phyloP scores from a whole-genome alignment of 2,113 vertebrate genomes.

The Notothenia rossii region DNA sequence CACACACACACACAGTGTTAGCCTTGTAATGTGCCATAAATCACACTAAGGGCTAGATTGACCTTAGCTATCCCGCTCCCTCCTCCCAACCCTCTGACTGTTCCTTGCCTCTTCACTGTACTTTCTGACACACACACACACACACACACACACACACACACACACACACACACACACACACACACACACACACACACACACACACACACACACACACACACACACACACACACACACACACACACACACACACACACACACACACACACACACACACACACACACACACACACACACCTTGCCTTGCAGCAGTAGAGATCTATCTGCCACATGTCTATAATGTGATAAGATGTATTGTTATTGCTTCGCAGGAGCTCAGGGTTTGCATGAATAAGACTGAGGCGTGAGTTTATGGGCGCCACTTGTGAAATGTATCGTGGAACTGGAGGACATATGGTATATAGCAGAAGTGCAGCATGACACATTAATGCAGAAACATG shows the following conservation, averaged over 20 bases:
- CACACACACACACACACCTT: too few relatives aligned
- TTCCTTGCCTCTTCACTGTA: constrained; percentile 46
- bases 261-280: too few relatives aligned
- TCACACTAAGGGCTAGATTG: constrained; percentile 64
- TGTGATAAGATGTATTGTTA: constrained; percentile 22
- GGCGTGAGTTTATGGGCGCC: background rate
- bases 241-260: too few relatives aligned
- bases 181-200: too few relatives aligned
- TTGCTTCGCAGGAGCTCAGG: constrained; percentile 11
- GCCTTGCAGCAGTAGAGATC: background rate
- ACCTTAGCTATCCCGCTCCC: constrained; percentile 56
- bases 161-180: background rate
- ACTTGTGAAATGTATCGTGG: background rate
- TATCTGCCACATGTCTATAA: constrained; percentile 24
- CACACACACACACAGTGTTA: constrained; percentile 1
- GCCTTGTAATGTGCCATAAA: constrained; percentile 72
- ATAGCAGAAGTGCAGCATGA: background rate
- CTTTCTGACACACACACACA: constrained; percentile 48
- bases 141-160: constrained; percentile 1
- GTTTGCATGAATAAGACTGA: constrained; percentile 12
- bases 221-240: too few relatives aligned
- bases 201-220: too few relatives aligned
- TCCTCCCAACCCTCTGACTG: constrained; percentile 28
- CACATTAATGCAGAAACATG: background rate
- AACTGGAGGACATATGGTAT: background rate